Conservation (phyloP, 2,113 vertebrate species). For the Anguilla japonica region DNA sequence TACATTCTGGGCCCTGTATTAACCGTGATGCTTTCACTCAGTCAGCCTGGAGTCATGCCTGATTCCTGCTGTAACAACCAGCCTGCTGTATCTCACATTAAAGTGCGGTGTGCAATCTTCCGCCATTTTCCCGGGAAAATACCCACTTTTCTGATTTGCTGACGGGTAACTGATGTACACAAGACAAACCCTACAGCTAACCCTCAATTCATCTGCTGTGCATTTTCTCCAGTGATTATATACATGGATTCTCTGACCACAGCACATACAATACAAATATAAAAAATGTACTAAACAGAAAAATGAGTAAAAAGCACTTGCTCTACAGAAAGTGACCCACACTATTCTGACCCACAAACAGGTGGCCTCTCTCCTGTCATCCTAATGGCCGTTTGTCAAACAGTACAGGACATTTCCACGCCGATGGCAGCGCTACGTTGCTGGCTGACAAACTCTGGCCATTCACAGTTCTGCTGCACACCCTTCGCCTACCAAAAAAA, state of each 20-base stretch:
- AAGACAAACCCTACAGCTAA: not conserved
- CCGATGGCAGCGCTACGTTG: not conserved
- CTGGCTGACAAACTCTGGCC: not conserved
- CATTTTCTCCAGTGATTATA: not conserved
- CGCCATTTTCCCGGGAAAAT: not conserved
- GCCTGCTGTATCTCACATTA: constrained; percentile 23
- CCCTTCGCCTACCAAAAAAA: not conserved
- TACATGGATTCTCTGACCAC: not conserved
- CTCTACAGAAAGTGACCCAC: not conserved
- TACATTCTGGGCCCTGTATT: constrained; percentile 30
- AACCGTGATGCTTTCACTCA: constrained; percentile 39
- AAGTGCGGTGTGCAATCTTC: constrained; percentile 5
- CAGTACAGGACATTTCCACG: not conserved
- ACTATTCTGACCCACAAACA: not conserved
- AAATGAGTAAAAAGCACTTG: too few species aligned
- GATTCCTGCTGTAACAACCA: constrained; percentile 23
- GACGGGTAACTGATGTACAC: not conserved
- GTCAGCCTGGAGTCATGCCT: constrained; percentile 13
- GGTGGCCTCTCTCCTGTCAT: not conserved
- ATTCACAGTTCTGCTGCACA: not conserved
- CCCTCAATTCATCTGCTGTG: not conserved
- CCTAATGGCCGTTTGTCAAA: not conserved
- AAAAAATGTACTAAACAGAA: not conserved
- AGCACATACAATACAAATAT: not conserved
- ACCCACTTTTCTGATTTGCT: not conserved